Percentiles rank a stretch among this genome's conserved stretches.
Evolutionary conservation across 2,888 invertebrate species (phyloP).

Genomic region (Brachyptera risi): DNA sequence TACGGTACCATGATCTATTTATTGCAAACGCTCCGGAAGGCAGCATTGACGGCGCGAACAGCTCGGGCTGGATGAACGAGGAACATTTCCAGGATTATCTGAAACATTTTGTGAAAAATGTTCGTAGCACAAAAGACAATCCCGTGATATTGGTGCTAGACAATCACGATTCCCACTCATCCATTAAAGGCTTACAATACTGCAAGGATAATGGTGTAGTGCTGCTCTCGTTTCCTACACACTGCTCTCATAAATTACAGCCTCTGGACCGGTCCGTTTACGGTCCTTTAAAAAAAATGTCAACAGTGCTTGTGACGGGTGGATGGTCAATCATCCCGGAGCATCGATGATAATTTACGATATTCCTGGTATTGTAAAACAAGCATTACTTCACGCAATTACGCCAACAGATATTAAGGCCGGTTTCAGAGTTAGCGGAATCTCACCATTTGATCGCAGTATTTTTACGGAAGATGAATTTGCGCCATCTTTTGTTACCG

Average conservation of each 20-base stretch:
- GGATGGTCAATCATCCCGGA: constrained; percentile 28
- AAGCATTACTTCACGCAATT: constrained; percentile 27
- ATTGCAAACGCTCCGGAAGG: too few relatives aligned
- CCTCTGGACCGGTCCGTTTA: constrained; percentile 43
- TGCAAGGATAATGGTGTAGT: constrained; percentile 42
- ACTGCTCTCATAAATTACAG: constrained; percentile 44
- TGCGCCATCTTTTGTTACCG: neutral
- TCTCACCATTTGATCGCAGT: neutral
- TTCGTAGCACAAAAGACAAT: too few relatives aligned
- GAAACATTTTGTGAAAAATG: too few relatives aligned
- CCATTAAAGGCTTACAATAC: too few relatives aligned
- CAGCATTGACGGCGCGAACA: too few relatives aligned
- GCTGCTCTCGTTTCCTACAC: constrained; percentile 43
- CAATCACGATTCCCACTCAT: too few relatives aligned
- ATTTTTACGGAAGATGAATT: neutral
- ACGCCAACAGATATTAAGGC: constrained; percentile 32
- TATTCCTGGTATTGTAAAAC: constrained; percentile 10
- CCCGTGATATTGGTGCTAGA: too few relatives aligned
- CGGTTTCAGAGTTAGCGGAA: neutral
- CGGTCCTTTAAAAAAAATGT: constrained; percentile 41
- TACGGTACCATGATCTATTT: too few relatives aligned
- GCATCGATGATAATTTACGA: constrained; percentile 30
- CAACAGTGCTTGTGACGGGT: constrained; percentile 34
- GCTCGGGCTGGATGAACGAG: too few relatives aligned
- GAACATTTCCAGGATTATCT: too few relatives aligned